phyloP scores from a whole-genome alignment of 2,888 invertebrate species.

The Rotaria sp. region DNA sequence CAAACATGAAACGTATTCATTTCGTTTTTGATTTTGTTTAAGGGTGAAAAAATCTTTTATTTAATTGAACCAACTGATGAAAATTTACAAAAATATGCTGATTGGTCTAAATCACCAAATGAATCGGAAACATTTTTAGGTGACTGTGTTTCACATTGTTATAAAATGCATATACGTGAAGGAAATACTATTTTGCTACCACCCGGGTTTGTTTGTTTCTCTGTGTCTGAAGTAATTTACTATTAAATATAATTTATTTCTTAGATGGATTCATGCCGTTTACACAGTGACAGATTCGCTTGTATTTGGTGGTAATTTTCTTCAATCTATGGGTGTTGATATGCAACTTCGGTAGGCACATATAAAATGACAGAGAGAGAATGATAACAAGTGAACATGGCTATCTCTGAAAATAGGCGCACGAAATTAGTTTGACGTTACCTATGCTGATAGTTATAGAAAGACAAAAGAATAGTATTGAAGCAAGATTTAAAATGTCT shows the following conservation, averaged over 20 bases:
- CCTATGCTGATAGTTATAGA: too few species aligned
- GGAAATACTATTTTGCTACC: slow-evolving; percentile 38
- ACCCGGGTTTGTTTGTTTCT: slow-evolving; percentile 5
- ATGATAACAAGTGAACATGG: too few species aligned
- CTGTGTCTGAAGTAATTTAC: not conserved
- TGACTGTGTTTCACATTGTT: slow-evolving; percentile 89
- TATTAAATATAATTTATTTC: slow-evolving; percentile 62
- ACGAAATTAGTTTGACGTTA: too few species aligned
- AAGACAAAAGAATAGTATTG: too few species aligned
- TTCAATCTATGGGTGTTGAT: slow-evolving; percentile 88
- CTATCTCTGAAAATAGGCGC: too few species aligned
- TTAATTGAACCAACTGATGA: slow-evolving; percentile 62
- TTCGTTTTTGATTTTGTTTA: slow-evolving; percentile 42
- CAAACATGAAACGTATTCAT: not conserved
- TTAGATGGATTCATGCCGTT: slow-evolving; percentile 74
- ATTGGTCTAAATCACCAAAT: slow-evolving; percentile 67
- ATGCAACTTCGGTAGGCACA: slow-evolving; percentile 83
- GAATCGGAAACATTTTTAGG: slow-evolving; percentile 71
- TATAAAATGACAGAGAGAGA: too few species aligned
- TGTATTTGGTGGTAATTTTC: slow-evolving; percentile 94
- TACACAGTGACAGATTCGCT: slow-evolving; percentile 90
- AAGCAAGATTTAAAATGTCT: too few species aligned
- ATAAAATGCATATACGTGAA: slow-evolving; percentile 39
- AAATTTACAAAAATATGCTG: slow-evolving; percentile 60
- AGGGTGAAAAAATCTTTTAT: slow-evolving; percentile 95